Conservation (phyloP, 2,797 vertebrate genomes). For the Semotilus atromaculatus region DNA sequence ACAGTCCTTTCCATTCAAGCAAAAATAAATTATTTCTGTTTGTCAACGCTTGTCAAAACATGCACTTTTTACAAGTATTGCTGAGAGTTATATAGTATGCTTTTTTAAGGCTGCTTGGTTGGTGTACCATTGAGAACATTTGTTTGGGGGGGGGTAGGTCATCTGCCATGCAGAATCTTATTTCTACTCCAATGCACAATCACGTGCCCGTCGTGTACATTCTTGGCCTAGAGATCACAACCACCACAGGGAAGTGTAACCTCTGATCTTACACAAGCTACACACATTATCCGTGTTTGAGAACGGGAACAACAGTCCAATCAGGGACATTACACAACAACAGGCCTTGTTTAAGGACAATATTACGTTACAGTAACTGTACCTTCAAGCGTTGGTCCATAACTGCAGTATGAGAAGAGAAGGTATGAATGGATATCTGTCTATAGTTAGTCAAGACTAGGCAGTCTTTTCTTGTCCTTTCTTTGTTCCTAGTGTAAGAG, state of each 20-base stretch:
- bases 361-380: neutral
- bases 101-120: constrained; percentile 29
- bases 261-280: constrained; percentile 46
- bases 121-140: constrained; percentile 32
- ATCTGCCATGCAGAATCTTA: constrained; percentile 49
- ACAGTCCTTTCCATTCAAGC: neutral
- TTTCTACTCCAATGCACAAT: constrained; percentile 64
- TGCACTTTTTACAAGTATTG: neutral
- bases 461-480: neutral
- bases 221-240: constrained; percentile 53
- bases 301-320: neutral
- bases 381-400: neutral
- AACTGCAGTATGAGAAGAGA: neutral
- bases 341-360: neutral
- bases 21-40: neutral
- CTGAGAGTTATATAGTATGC: neutral
- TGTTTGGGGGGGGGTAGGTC: constrained; percentile 52
- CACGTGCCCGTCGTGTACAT: constrained; percentile 51
- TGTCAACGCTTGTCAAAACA: constrained; percentile 2
- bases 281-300: constrained; percentile 33
- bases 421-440: neutral
- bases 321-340: neutral
- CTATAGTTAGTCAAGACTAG: neutral
- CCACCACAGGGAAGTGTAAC: constrained; percentile 13
- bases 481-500: neutral